Conservation (phyloP, 2,113 vertebrate species). For the Panurus biarmicus region DNA sequence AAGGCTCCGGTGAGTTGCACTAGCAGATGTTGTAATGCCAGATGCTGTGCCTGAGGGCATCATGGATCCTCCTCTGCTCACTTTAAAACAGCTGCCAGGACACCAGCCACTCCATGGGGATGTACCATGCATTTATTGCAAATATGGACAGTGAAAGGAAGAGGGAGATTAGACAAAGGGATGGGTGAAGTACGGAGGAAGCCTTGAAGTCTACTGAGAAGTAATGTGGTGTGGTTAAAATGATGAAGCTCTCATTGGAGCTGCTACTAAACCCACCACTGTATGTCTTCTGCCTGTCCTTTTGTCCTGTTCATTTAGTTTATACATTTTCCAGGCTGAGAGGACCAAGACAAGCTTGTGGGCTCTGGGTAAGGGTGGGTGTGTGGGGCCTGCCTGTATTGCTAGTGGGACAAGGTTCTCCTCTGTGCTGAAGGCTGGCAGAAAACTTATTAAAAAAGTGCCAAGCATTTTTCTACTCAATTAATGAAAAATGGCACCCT, state of each 20-base stretch:
- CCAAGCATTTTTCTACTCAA: neutral
- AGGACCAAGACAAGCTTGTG: neutral
- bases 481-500: neutral
- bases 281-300: neutral
- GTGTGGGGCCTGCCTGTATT: neutral
- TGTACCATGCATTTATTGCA: neutral
- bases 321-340: neutral
- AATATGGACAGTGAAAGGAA: neutral
- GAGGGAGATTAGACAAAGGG: neutral
- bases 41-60: neutral
- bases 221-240: neutral
- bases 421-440: neutral
- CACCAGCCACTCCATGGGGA: neutral
- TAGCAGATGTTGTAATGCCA: neutral
- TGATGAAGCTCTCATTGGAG: neutral
- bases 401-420: accelerated
- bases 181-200: neutral
- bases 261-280: neutral
- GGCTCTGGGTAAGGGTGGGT: neutral
- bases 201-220: neutral
- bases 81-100: neutral
- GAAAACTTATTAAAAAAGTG: neutral
- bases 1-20: neutral
- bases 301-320: neutral
- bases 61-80: neutral